phyloP scores from a whole-genome alignment of 2,797 vertebrate genomes.

The Falco concolor region DNA sequence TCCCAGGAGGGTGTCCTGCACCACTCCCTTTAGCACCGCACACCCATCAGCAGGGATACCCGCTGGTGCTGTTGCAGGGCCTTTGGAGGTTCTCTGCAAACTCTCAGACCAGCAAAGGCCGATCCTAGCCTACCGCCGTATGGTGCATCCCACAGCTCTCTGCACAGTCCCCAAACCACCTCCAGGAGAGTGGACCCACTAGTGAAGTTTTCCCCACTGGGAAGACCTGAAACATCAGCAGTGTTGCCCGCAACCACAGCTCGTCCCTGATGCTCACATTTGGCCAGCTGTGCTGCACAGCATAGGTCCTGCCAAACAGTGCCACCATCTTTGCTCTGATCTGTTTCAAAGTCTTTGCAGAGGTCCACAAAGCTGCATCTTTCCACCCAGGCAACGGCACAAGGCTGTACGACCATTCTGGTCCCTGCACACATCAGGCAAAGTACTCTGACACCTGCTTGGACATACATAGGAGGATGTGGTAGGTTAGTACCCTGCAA shows the following conservation, averaged over 20 bases:
- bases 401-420: not conserved
- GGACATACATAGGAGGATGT: not conserved
- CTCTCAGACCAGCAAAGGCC: not conserved
- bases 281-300: not conserved
- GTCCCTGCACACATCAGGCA: not conserved
- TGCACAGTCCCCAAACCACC: not conserved
- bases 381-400: not conserved
- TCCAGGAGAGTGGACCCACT: not conserved
- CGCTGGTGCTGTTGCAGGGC: rapidly evolving
- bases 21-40: not conserved
- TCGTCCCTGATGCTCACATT: rapidly evolving
- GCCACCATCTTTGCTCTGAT: not conserved
- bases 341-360: not conserved
- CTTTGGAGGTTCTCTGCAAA: not conserved
- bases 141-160: not conserved
- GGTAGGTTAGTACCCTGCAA: not conserved
- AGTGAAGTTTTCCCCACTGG: not conserved
- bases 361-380: not conserved
- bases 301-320: not conserved
- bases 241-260: not conserved
- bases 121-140: not conserved
- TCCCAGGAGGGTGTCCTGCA: not conserved
- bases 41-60: not conserved
- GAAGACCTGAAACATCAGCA: not conserved
- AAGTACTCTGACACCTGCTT: not conserved